A percentile compares a stretch with the other conserved stretches of the same genome.
phyloP scores from a whole-genome alignment of 2,113 vertebrate genomes.

The Coryphaenoides rupestris region DNA sequence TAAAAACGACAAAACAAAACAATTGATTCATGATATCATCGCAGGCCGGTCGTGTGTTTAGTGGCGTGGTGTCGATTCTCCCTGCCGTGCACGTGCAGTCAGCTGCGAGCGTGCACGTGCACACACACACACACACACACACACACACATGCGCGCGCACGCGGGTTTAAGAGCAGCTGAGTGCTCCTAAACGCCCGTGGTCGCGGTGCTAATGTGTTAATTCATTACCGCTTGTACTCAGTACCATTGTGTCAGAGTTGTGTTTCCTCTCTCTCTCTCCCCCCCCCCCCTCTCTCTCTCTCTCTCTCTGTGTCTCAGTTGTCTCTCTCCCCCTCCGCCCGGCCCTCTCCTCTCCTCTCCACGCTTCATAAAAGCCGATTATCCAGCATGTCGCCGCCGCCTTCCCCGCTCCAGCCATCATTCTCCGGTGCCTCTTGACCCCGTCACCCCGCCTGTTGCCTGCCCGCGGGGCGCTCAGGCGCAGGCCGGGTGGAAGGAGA shows the following conservation, averaged over 20 bases:
- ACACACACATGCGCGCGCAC: slow-evolving; percentile 14
- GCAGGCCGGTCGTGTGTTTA: too few species aligned
- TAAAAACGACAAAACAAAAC: too few species aligned
- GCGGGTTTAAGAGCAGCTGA: slow-evolving; percentile 67
- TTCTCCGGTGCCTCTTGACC: slow-evolving; percentile 79
- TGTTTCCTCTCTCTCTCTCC: slow-evolving; percentile 22
- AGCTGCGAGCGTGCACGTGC: too few species aligned
- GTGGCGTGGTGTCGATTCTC: neutral
- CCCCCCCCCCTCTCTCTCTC: too few species aligned
- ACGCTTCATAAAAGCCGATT: slow-evolving; percentile 80
- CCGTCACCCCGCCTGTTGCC: slow-evolving; percentile 81
- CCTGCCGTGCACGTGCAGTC: too few species aligned
- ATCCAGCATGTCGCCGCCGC: slow-evolving; percentile 65
- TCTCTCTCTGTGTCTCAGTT: slow-evolving; percentile 45
- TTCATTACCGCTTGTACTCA: slow-evolving; percentile 68
- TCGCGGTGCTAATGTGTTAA: slow-evolving; percentile 67
- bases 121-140: neutral
- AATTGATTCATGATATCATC: too few species aligned
- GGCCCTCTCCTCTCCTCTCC: slow-evolving; percentile 8
- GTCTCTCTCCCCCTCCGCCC: slow-evolving; percentile 21
- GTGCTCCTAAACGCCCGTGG: slow-evolving; percentile 55
- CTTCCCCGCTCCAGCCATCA: slow-evolving; percentile 50
- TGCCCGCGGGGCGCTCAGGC: slow-evolving; percentile 63
- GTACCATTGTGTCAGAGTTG: slow-evolving; percentile 63
- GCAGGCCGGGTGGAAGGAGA: slow-evolving; percentile 45